A percentile compares a stretch with the other conserved stretches of the same genome.
These are phyloP conservation scores for Trachelipus rathkii DNA, from an alignment of 1,140 invertebrate genomes.

Conservation along the genomic window DNA sequence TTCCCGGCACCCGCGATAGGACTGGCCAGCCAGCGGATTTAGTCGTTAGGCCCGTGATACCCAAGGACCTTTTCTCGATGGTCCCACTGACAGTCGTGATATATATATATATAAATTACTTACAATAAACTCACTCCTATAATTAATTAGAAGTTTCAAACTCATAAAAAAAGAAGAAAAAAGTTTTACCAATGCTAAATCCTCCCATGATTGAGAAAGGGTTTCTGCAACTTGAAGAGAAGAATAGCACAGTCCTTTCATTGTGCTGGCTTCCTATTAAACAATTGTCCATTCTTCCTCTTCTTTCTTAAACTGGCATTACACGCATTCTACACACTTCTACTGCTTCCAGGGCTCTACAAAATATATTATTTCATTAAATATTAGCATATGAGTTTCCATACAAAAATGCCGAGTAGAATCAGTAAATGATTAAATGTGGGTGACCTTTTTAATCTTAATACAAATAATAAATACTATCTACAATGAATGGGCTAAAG, in stretches of 20 bases:
- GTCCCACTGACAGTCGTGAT: too few relatives aligned
- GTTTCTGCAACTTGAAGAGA: conserved; percentile 26
- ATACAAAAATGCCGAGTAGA: background rate
- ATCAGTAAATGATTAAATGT: background rate
- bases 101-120: too few relatives aligned
- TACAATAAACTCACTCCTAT: too few relatives aligned
- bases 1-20: too few relatives aligned
- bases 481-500: too few relatives aligned
- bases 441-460: background rate
- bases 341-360: background rate
- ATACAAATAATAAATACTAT: too few relatives aligned
- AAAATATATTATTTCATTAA: background rate
- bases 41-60: too few relatives aligned
- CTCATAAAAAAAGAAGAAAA: too few relatives aligned
- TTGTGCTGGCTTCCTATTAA: conserved; percentile 27
- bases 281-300: conserved; percentile 32
- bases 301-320: conserved; percentile 24
- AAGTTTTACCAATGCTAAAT: conserved; percentile 24
- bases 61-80: too few relatives aligned
- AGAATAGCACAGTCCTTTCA: conserved; percentile 24
- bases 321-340: conserved; percentile 18
- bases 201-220: conserved; percentile 30
- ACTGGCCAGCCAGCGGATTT: too few relatives aligned
- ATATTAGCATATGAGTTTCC: background rate
- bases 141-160: too few relatives aligned